A percentile compares a stretch with the other conserved stretches of the same genome.
phyloP scores from a whole-genome alignment of 2,888 invertebrate genomes.

The Athrips mouffetella region DNA sequence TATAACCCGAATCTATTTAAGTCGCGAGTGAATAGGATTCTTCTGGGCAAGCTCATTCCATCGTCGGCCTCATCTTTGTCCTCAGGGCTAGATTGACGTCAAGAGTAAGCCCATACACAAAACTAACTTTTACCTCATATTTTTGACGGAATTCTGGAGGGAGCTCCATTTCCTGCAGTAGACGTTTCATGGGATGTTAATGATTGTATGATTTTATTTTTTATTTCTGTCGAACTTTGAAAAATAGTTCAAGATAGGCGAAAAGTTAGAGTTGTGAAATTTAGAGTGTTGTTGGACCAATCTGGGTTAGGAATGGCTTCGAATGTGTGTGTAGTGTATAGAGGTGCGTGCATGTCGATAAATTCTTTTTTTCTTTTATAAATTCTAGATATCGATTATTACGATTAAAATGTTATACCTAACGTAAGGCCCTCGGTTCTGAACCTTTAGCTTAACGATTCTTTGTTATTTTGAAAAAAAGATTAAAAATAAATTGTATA shows the following conservation, averaged over 20 bases:
- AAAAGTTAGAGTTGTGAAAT: slow-evolving; percentile 28
- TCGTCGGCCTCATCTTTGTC: too few species aligned
- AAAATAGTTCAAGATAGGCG: not conserved
- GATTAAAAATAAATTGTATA: slow-evolving; percentile 72
- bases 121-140: too few species aligned
- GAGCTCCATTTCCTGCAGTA: too few species aligned
- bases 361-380: slow-evolving; percentile 28
- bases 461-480: slow-evolving; percentile 70
- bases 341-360: slow-evolving; percentile 27
- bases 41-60: too few species aligned
- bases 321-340: slow-evolving; percentile 27
- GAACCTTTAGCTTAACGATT: slow-evolving; percentile 67
- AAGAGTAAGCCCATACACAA: too few species aligned
- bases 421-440: slow-evolving; percentile 58
- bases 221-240: not conserved
- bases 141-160: too few species aligned
- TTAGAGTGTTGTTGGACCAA: slow-evolving; percentile 49
- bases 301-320: slow-evolving; percentile 33
- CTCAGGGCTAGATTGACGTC: too few species aligned
- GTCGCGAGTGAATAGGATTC: too few species aligned
- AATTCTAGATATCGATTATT: slow-evolving; percentile 42
- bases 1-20: too few species aligned
- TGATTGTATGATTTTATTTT: not conserved
- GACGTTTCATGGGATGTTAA: not conserved
- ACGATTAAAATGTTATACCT: slow-evolving; percentile 40